These are phyloP conservation scores for Chamaetylas fuelleborni DNA, from an alignment of 2,113 vertebrate species.

Conservation along the genomic window DNA sequence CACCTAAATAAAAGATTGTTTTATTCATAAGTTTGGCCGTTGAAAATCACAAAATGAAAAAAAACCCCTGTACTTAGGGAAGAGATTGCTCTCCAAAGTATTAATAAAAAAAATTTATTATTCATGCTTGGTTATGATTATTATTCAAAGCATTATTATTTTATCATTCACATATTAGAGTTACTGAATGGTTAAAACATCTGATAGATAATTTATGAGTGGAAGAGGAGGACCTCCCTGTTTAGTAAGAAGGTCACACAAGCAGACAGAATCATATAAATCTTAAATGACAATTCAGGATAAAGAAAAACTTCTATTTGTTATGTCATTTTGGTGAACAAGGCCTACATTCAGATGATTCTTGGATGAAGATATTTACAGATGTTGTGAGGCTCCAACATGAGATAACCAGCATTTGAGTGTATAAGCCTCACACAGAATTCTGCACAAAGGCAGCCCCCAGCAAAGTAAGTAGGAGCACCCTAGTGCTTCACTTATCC, in stretches of 20 bases:
- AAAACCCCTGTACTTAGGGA: neutral
- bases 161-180: neutral
- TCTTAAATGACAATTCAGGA: neutral
- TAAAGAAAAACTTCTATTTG: neutral
- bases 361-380: neutral
- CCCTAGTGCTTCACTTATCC: neutral
- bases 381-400: neutral
- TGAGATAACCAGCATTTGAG: too few species aligned
- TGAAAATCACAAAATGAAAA: neutral
- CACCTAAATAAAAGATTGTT: neutral
- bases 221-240: neutral
- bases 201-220: neutral
- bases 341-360: neutral
- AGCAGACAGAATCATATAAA: neutral
- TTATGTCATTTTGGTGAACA: neutral
- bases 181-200: conserved; percentile 4
- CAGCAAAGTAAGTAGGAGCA: neutral
- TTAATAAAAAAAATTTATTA: neutral
- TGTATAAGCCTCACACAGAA: neutral
- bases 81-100: neutral
- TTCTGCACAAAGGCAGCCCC: neutral
- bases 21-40: neutral
- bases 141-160: conserved; percentile 36
- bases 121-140: neutral
- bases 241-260: conserved; percentile 3